Base-by-base conservation (phyloP, 2,113 vertebrate genomes). In the Hippocampus comes region DNA sequence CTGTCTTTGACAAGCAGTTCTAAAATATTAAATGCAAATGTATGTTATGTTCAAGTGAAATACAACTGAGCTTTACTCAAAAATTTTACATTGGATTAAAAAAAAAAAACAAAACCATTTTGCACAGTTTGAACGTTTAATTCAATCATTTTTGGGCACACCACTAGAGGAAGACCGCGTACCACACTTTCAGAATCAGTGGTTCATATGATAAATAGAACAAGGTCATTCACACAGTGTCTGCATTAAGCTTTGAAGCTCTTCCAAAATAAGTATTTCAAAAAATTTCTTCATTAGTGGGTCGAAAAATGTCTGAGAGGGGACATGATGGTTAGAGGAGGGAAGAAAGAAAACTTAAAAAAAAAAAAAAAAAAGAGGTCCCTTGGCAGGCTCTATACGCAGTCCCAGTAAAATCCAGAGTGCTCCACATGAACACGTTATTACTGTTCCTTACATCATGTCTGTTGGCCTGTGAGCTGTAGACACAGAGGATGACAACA, bases 371-470 rank as follows among this genome's bases (percentile, higher is more conserved):
- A 25, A 57, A 78, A 82, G 79, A 21, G 78, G 34, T 86, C 82
- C 83, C 65, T 46, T 78, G 78, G 80, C 72, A 78, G 48, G 43
- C 10, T 68, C 77, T 73, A 71, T 70, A 80, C 73, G 55, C 79
- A 66, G 84, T 81, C 84, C 85, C 81, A 88, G 78, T 80, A 88
- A 84, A 89, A 80, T 83, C 79, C 77, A 73, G 72, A 53, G 72
- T 71, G 53, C 73, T 79, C 73, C 70, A 60, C 75, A 80, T 70
- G 57, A 84, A 77, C 74, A 87, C 74, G 83, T 78, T 85, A 80
- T 91, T 91, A 87, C 91, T 49, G 17, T 80, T 76, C 86, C 81
- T 92, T 92, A 90, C 91, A 92, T 92, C 90, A 91, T 90, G 82
- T 84, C 76, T 82, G 76, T 84, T 60, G 82, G 87, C 85, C 90